Conservation (phyloP, 2,888 invertebrate species). For the Chrysolina haemoptera region DNA sequence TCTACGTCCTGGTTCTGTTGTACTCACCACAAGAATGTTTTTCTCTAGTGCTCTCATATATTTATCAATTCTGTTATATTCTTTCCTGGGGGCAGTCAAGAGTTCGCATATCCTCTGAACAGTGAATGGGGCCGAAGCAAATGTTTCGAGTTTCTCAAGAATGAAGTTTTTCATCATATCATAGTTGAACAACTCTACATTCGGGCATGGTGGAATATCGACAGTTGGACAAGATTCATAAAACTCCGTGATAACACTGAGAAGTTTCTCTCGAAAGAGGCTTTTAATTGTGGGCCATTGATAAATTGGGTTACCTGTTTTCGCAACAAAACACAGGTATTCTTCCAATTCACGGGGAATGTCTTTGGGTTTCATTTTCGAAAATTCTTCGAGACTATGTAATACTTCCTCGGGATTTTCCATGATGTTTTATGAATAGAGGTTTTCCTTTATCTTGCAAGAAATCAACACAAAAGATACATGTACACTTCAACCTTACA, state of each 20-base stretch:
- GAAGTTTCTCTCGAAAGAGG: constrained; percentile 89
- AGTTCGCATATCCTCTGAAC: constrained; percentile 97
- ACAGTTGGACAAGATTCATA: constrained; percentile 83
- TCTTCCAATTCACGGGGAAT: constrained; percentile 92
- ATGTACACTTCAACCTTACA: neutral
- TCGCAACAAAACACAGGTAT: constrained; percentile 90
- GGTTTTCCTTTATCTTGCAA: constrained; percentile 28
- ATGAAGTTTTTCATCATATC: constrained; percentile 89
- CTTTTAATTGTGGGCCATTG: constrained; percentile 92
- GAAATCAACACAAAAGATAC: constrained; percentile 48
- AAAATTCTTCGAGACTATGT: constrained; percentile 87
- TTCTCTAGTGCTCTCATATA: constrained; percentile 98
- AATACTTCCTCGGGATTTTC: constrained; percentile 90
- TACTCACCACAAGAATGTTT: constrained; percentile 90
- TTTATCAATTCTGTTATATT: constrained; percentile 96
- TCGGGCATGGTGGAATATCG: constrained; percentile 90
- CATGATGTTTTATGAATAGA: constrained; percentile 70
- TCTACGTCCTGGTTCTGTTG: constrained; percentile 78
- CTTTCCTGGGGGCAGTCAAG: constrained; percentile 90
- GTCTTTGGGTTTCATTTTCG: constrained; percentile 82
- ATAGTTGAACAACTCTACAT: constrained; percentile 92
- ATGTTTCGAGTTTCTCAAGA: constrained; percentile 85
- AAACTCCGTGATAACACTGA: constrained; percentile 90
- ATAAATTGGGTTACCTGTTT: constrained; percentile 94
- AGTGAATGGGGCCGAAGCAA: constrained; percentile 94